Base-by-base conservation (phyloP, 2,797 vertebrate genomes). In the Etheostoma perlongum region DNA sequence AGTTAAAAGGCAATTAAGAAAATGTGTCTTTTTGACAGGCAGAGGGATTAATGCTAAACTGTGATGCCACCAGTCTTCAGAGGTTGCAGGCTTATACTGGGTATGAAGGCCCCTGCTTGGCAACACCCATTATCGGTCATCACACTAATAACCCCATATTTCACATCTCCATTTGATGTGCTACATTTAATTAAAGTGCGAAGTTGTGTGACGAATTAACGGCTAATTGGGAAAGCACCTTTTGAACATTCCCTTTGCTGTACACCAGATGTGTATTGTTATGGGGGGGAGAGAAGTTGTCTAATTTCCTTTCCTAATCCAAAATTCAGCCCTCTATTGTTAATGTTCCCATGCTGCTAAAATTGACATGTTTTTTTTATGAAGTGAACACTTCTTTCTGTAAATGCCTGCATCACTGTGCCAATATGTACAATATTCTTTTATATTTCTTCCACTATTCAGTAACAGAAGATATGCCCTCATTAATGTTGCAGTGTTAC, bases 1-100 rank as follows among this genome's bases (percentile, higher is more conserved):
- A 94, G 71, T 95, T 94, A 93, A 95, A 92, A 94, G 92, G 93
- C 92, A 95, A 95, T 95, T 96, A 95, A 90, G 79, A 89, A 92
- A 94, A 91, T 91, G 86, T 89, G 92, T 91, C 85, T 87, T 91
- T 90, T 89, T 94, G 91, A 94, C 77, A 86, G 92, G 88, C 91
- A 87, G 88, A 86, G 82, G 92, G 94, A 95, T 95, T 95, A 95
- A 88, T 87, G 83, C 89, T 94, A 91, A 95, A 79, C 92, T 84
- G 82, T 63, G 86, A 85, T 86, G 87, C 90, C 88, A 86, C 85
- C 75, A 81, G 89, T 91, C 87, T 88, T 91, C 49, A 65, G 87
- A 81, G 90, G 76, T 79, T 79, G 55, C 71, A 66, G 86, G 87
- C 85, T 90, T 92, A 86, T 71, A 15, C 52, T 44, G 78, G 33